Evolutionary conservation across 2,888 invertebrate genomes (phyloP), one percentile per base, ranked within the genome.

Genomic region (Eupithecia insigniata): DNA sequence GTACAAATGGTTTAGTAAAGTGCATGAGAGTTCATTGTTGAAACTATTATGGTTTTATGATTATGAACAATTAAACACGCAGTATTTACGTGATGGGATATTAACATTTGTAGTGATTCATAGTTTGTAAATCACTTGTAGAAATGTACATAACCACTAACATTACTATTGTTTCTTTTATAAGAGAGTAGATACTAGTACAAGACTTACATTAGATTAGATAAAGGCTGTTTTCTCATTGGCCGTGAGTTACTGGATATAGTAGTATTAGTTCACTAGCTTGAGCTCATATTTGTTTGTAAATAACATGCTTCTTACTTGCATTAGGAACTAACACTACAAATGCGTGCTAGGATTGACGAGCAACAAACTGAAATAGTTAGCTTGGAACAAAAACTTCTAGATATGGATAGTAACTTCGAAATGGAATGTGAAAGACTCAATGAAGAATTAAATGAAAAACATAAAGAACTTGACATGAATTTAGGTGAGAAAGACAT

Each of bases 251-350:
- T 7, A 22, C 22, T 64, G 34, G 6, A 34, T 34, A 39, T 6
- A 64, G n/a, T 36, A 16, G 64, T 39, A 4, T 26, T 36, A 22
- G 60, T 22, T 34, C 12, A 22, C 2, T 55, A 55, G 32, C 39
- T 65, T 34, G 61, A 26, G n/a, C 60, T 61, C 28, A 60, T 73
- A 43, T 73, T 58, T 72, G 72, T 73, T 71, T 73, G 71, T 79
- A 75, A 67, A 72, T 73, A 69, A 69, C 75, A 71, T 78, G 76
- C 76, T 51, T 74, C 58, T 72, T 72, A 71, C 82, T 81, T 85
- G 78, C 75, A 87, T 83, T 89, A 92, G 92, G 91, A 89, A 82
- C 70, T 85, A 81, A 79, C 85, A 85, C 75, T 73, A 70, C 79
- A 82, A 77, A 81, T 79, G 78, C 76, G 76, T 69, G 80, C 83